Percentiles rank a stretch among this genome's conserved stretches.
These are phyloP conservation scores for Drosophila saltans DNA, from an alignment of 1,140 invertebrate genomes.

Conservation along the genomic window DNA sequence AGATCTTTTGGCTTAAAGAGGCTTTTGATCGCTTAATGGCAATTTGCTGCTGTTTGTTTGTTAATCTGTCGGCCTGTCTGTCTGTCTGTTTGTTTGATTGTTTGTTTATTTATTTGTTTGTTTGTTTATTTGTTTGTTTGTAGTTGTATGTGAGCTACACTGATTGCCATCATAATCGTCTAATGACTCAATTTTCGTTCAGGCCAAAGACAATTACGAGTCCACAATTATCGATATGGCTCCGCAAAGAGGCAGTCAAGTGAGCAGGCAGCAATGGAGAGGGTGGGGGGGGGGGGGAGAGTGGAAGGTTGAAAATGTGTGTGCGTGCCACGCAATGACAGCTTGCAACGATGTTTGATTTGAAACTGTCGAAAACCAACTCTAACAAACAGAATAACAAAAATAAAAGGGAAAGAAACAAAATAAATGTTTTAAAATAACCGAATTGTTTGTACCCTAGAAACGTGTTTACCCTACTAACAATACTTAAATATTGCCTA, in stretches of 20 bases:
- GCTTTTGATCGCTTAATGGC: slow-evolving; percentile 19
- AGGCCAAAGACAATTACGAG: slow-evolving; percentile 63
- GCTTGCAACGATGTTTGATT: slow-evolving; percentile 67
- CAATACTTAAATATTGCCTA: no score
- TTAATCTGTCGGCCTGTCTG: not conserved
- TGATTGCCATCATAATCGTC: slow-evolving; percentile 45
- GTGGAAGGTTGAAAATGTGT: not conserved
- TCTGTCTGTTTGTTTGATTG: slow-evolving; percentile 14
- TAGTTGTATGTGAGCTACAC: slow-evolving; percentile 1
- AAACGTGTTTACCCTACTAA: not conserved
- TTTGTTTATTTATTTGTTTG: slow-evolving; percentile 30
- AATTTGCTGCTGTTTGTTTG: slow-evolving; percentile 21
- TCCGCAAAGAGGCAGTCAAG: slow-evolving; percentile 28
- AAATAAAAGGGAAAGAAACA: slow-evolving; percentile 13
- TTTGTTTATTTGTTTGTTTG: slow-evolving; percentile 44
- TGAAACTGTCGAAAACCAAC: slow-evolving; percentile 67
- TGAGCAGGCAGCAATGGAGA: not conserved
- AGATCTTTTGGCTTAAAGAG: slow-evolving; percentile 12
- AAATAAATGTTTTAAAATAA: not conserved
- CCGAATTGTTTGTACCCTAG: slow-evolving; percentile 29
- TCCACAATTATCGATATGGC: slow-evolving; percentile 67
- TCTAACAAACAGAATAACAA: slow-evolving; percentile 23
- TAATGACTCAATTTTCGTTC: slow-evolving; percentile 75
- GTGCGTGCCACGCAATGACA: slow-evolving; percentile 71
- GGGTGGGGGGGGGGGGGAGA: not conserved